Percentiles rank a stretch among this genome's conserved stretches.
Conservation (phyloP, 2,888 invertebrate genomes). For the Acleris literana region DNA sequence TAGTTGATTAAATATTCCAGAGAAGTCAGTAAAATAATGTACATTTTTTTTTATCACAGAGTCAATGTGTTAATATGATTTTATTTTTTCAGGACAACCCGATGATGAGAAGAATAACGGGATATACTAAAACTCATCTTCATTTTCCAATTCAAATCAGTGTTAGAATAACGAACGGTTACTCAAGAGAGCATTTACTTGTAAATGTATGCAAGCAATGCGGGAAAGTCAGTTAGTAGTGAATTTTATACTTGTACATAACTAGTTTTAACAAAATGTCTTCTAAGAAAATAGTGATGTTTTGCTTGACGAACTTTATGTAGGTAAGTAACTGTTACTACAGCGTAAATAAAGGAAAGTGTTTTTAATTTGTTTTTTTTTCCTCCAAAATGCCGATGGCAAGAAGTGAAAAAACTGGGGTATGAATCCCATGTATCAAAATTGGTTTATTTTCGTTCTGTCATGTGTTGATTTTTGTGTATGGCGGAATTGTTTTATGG, state of each 20-base stretch:
- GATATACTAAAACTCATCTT: constrained; percentile 46
- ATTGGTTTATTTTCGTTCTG: constrained; percentile 13
- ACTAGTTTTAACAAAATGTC: constrained; percentile 61
- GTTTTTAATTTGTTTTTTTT: constrained; percentile 57
- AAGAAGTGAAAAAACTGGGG: constrained; percentile 12
- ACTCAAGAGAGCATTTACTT: constrained; percentile 49
- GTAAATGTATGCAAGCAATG: constrained; percentile 60
- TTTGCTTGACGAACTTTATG: constrained; percentile 74
- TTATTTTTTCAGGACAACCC: constrained; percentile 64
- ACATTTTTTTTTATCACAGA: too few species aligned
- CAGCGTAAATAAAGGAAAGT: constrained; percentile 69
- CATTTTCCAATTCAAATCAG: constrained; percentile 63
- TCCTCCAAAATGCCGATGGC: constrained; percentile 18
- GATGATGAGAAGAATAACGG: constrained; percentile 64
- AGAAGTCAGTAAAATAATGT: too few species aligned
- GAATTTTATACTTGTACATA: constrained; percentile 81
- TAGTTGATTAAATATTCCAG: too few species aligned
- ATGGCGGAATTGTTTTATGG: constrained; percentile 14
- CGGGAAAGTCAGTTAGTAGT: constrained; percentile 63
- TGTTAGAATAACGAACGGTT: constrained; percentile 66
- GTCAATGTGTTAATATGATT: background rate
- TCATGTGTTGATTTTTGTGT: constrained; percentile 27
- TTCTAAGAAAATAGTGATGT: constrained; percentile 71
- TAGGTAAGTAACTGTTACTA: constrained; percentile 73
- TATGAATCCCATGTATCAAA: constrained; percentile 25